A percentile compares a stretch with the other conserved stretches of the same genome.
Conservation (phyloP, 2,797 vertebrate genomes). For the Scleropages formosus region DNA sequence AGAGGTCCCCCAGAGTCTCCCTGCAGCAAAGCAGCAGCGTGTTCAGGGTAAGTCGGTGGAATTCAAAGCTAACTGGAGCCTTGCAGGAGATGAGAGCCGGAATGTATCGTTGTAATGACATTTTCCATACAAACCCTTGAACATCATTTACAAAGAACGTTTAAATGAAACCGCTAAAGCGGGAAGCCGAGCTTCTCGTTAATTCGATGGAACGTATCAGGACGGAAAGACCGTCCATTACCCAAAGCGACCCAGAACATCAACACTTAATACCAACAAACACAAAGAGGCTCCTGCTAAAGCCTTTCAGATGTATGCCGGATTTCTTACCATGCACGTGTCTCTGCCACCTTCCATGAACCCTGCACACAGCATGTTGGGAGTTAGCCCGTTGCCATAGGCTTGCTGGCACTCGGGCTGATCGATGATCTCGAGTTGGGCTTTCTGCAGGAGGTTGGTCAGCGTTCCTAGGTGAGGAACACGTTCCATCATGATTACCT, state of each 20-base stretch:
- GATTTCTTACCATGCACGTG: slow-evolving; percentile 84
- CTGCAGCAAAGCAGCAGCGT: slow-evolving; percentile 54
- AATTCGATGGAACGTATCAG: too few species aligned
- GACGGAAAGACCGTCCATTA: too few species aligned
- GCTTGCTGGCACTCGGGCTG: slow-evolving; percentile 80
- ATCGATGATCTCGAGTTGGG: slow-evolving; percentile 77
- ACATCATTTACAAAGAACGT: too few species aligned
- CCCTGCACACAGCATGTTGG: slow-evolving; percentile 88
- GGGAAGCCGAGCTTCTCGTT: too few species aligned
- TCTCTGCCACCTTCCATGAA: slow-evolving; percentile 81
- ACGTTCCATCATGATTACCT: not conserved
- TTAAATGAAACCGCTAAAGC: too few species aligned
- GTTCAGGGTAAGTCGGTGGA: not conserved
- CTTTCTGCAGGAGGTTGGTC: slow-evolving; percentile 83
- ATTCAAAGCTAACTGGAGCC: too few species aligned
- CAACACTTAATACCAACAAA: not conserved
- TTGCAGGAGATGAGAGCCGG: not conserved
- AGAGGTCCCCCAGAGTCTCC: slow-evolving; percentile 92
- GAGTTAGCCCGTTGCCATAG: slow-evolving; percentile 77
- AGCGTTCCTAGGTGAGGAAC: slow-evolving; percentile 56
- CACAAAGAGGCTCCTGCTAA: slow-evolving; percentile 7
- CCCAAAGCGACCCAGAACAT: not conserved
- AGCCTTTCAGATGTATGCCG: not conserved
- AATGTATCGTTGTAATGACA: too few species aligned
- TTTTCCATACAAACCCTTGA: too few species aligned